These are phyloP conservation scores for Tapirus terrestris DNA, from an alignment of 2,113 vertebrate species.

Conservation along the genomic window DNA sequence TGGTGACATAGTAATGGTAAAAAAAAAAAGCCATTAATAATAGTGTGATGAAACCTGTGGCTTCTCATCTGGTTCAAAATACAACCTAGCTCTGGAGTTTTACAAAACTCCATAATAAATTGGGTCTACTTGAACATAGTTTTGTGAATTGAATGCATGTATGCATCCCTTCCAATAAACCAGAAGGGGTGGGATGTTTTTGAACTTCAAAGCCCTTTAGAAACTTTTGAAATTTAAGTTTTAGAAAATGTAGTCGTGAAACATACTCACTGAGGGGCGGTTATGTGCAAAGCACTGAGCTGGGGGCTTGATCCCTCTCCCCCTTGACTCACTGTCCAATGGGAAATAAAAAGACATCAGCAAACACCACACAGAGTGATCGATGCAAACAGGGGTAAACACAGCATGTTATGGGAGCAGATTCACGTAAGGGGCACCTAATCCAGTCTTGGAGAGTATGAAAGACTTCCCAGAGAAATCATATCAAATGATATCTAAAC, in stretches of 20 bases:
- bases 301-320: background rate
- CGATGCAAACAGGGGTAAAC: background rate
- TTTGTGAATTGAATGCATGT: background rate
- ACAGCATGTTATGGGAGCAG: background rate
- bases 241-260: background rate
- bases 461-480: background rate
- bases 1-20: background rate
- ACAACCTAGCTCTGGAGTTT: background rate
- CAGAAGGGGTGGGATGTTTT: background rate
- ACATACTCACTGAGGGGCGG: background rate
- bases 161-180: background rate
- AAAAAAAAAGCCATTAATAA: conserved; percentile 63
- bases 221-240: background rate
- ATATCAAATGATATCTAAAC: background rate
- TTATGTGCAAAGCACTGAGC: background rate
- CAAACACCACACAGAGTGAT: background rate
- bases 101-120: conserved; percentile 19
- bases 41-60: conserved; percentile 42
- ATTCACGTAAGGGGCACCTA: background rate
- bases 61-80: conserved; percentile 46
- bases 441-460: background rate
- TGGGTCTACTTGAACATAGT: background rate
- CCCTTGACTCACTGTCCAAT: background rate
- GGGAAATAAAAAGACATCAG: background rate
- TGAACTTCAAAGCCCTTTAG: background rate